These are phyloP conservation scores for Leptura quadrifasciata DNA, from an alignment of 2,888 invertebrate genomes.

Conservation along the genomic window DNA sequence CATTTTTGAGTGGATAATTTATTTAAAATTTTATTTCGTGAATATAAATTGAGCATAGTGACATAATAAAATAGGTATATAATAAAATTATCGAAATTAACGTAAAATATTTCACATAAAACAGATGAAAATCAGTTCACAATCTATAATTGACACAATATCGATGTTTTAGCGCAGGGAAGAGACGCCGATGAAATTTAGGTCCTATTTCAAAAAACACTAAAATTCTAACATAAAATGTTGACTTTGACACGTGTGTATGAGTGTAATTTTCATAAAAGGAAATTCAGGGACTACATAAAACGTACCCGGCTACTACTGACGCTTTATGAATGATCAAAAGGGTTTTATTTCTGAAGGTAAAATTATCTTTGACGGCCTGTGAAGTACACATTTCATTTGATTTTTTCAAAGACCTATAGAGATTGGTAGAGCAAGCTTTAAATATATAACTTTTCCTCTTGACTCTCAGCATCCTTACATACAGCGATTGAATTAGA, in stretches of 20 bases:
- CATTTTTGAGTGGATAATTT: too few relatives aligned
- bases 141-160: neutral
- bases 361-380: conserved; percentile 46
- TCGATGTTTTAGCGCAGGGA: neutral
- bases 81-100: conserved; percentile 18
- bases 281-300: conserved; percentile 3
- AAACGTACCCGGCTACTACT: conserved; percentile 1
- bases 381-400: conserved; percentile 52
- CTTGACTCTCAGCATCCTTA: neutral
- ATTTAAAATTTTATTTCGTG: too few relatives aligned
- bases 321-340: conserved; percentile 50
- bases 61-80: neutral
- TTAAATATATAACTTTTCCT: conserved; percentile 23
- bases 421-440: conserved; percentile 48
- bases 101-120: neutral
- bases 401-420: conserved; percentile 52
- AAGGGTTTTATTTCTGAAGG: conserved; percentile 43
- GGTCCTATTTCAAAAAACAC: neutral
- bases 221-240: neutral
- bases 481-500: neutral
- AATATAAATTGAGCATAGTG: neutral
- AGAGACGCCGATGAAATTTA: neutral
- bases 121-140: neutral
- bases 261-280: conserved; percentile 2
- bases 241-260: neutral